Evolutionary conservation across 2,888 invertebrate genomes (phyloP).

Genomic region (Achlya flavicornis): DNA sequence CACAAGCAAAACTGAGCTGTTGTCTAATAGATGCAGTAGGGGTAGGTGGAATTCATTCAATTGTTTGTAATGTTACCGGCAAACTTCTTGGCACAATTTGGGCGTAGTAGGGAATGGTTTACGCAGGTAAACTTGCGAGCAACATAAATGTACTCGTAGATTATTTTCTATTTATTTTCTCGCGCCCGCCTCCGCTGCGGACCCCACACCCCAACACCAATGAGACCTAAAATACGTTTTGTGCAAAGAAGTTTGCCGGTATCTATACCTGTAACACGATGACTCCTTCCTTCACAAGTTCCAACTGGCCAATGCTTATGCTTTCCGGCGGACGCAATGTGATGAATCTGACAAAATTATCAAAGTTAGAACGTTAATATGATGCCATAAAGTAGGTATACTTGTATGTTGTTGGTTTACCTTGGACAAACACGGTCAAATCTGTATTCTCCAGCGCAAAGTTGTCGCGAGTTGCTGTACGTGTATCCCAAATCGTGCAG

Average conservation of each 20-base stretch:
- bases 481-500: constrained; percentile 73
- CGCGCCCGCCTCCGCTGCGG: too few species aligned
- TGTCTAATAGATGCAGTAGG: neutral
- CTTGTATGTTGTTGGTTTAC: constrained; percentile 34
- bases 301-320: constrained; percentile 62
- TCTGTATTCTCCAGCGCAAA: constrained; percentile 77
- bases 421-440: constrained; percentile 85
- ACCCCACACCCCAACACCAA: too few species aligned
- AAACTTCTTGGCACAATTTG: too few species aligned
- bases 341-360: constrained; percentile 71
- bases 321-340: constrained; percentile 71
- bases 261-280: constrained; percentile 73
- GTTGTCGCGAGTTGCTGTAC: constrained; percentile 68
- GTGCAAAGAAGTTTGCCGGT: too few species aligned
- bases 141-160: too few species aligned
- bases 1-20: too few species aligned
- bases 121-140: too few species aligned
- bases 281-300: constrained; percentile 70
- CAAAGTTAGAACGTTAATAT: neutral
- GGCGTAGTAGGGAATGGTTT: too few species aligned
- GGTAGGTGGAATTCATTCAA: neutral
- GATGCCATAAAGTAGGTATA: too few species aligned
- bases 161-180: too few species aligned
- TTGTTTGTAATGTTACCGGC: neutral
- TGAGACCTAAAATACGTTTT: too few species aligned